These are phyloP conservation scores for Dasysyrphus albostriatus DNA, from an alignment of 2,888 invertebrate genomes.

Conservation along the genomic window DNA sequence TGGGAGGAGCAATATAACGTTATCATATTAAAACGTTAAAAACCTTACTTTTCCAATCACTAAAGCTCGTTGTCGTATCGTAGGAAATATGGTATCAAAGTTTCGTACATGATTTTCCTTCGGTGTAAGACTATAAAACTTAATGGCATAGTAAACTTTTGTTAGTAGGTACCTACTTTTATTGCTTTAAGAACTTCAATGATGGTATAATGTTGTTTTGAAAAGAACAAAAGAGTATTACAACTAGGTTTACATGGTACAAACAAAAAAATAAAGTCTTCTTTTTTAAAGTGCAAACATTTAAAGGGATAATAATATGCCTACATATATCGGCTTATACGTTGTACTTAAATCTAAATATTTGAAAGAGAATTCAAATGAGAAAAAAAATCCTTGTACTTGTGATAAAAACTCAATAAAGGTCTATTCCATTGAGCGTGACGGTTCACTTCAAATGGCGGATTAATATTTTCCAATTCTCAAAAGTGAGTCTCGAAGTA, in stretches of 20 bases:
- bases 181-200: slow-evolving; percentile 1
- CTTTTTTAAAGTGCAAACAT: neutral
- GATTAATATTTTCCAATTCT: no score
- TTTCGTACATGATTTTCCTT: neutral
- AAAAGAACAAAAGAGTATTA: neutral
- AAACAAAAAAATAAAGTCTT: neutral
- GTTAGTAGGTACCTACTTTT: neutral
- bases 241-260: neutral
- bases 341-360: no score
- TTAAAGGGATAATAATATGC: no score
- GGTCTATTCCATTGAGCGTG: no score
- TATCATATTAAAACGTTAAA: neutral
- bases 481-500: no score
- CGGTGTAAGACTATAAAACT: neutral
- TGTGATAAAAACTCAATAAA: no score
- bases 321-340: no score
- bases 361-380: no score
- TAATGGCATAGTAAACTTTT: slow-evolving; percentile 1
- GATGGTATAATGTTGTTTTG: neutral
- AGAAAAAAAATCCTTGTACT: no score
- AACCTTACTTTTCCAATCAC: slow-evolving; percentile 11
- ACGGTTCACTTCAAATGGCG: no score
- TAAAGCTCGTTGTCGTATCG: neutral
- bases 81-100: neutral
- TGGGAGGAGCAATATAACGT: neutral